Evolutionary conservation across 2,113 vertebrate genomes (phyloP), one percentile per base, ranked within the genome.

Genomic region (Pelvicachromis taeniatus): DNA sequence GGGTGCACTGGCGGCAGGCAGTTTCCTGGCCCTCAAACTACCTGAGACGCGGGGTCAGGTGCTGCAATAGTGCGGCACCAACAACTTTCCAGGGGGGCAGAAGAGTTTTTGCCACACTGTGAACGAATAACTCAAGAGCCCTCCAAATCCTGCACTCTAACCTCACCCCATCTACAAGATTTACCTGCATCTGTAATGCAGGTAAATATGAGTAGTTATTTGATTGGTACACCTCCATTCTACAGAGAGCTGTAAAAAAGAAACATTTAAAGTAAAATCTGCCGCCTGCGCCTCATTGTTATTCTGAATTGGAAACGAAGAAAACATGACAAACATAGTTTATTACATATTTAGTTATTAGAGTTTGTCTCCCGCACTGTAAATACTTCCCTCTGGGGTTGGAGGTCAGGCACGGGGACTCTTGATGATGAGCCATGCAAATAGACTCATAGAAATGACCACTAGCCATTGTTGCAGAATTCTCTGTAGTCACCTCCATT

Each of bases 31-130:
- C 35, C 94, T 99, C 59, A 99, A 98, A 92, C 95, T 99, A 58
- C 98, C 98, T 0, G 98, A 99, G 92, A 99, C 98, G 3, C 95
- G 98, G 80, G 98, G 98, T 58, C 97, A 97, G 89, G 98, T 99
- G 92, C 95, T 99, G 93, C 97, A 98, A 93, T 99, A 99, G 81
- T 85, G 90, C 23, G 83, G 82, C 9, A n/a, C 85, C 78, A 17
- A n/a, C 85, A 86, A 56, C 77, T 88, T 80, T 80, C 29, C 26
- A 83, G 78, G 88, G 88, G 65, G 93, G 82, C 55, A 79, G 91
- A 84, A 83, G 75, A 87, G 88, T 83, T 88, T 89, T 84, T 63
- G 91, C 94, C 94, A 92, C 95, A 96, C 96, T 96, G 96, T 96
- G 95, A 95, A 92, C 38, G 79, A 90, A 87, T 82, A 87, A 85